phyloP scores from a whole-genome alignment of 1,140 invertebrate species.

The Campoletis sonorensis region DNA sequence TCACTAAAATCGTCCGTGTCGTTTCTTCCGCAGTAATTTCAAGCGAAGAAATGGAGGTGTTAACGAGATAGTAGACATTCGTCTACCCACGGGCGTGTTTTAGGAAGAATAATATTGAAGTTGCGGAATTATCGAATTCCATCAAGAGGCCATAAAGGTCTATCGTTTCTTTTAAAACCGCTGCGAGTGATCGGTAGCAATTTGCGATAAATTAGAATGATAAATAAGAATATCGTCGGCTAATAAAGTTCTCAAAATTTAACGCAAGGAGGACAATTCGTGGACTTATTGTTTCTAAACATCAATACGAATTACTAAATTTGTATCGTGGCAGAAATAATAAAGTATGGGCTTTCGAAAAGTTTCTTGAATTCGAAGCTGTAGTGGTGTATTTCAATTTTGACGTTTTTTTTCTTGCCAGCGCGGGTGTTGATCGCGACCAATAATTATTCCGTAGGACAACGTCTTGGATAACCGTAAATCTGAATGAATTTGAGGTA shows the following conservation, averaged over 20 bases:
- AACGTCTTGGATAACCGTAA: not conserved
- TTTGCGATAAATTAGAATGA: not conserved
- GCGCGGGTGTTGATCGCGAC: too few relatives aligned
- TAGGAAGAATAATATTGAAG: constrained; percentile 3
- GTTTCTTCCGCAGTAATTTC: not conserved
- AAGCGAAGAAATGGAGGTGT: constrained; percentile 41
- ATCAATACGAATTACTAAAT: too few relatives aligned
- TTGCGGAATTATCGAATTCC: constrained; percentile 42
- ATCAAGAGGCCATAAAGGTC: constrained; percentile 9
- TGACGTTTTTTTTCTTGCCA: too few relatives aligned
- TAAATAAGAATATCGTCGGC: not conserved
- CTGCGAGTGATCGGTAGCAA: not conserved
- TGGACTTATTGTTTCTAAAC: too few relatives aligned
- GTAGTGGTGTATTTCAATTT: too few relatives aligned
- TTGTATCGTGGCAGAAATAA: not conserved
- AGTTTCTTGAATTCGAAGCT: too few relatives aligned
- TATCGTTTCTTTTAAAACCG: constrained; percentile 11
- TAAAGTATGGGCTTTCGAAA: too few relatives aligned
- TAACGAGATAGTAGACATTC: constrained; percentile 57
- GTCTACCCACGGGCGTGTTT: not conserved
- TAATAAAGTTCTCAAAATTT: not conserved
- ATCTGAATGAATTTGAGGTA: not conserved
- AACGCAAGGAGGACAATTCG: not conserved
- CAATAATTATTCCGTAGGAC: not conserved
- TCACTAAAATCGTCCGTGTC: not conserved